phyloP scores from a whole-genome alignment of 2,113 vertebrate species.

The Ptychochromis oligacanthus region DNA sequence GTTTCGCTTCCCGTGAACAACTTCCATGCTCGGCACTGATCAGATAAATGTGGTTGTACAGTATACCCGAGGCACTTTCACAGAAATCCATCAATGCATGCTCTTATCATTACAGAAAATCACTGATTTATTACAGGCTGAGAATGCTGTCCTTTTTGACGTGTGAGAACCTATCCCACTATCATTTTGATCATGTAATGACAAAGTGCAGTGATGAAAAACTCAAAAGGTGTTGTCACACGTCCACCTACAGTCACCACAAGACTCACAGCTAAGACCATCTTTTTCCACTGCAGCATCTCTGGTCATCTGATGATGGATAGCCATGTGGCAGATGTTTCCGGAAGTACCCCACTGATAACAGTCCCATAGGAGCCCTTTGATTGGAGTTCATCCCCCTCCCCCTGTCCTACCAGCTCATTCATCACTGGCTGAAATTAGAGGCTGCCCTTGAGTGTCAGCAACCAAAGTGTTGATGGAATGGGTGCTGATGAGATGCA shows the following conservation, averaged over 20 bases:
- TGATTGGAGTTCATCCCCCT: constrained; percentile 52
- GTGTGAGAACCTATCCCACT: not conserved
- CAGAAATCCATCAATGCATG: constrained; percentile 38
- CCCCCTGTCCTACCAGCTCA: constrained; percentile 30
- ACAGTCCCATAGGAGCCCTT: constrained; percentile 37
- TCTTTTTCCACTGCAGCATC: constrained; percentile 17
- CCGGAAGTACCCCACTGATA: constrained; percentile 71
- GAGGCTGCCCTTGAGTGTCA: constrained; percentile 58
- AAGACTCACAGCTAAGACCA: constrained; percentile 4
- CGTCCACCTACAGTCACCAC: constrained; percentile 19
- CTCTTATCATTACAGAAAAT: constrained; percentile 36
- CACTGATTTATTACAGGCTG: constrained; percentile 47
- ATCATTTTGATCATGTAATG: constrained; percentile 55
- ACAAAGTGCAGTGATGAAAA: constrained; percentile 51
- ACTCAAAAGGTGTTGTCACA: constrained; percentile 18
- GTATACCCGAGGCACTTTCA: constrained; percentile 8
- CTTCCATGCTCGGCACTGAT: not conserved
- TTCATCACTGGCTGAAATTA: constrained; percentile 59
- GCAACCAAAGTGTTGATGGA: constrained; percentile 54
- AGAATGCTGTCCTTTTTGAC: constrained; percentile 39
- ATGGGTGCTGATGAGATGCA: constrained; percentile 56
- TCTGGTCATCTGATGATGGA: constrained; percentile 58
- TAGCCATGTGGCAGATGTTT: constrained; percentile 68
- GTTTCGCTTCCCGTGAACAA: not conserved
- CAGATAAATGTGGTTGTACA: constrained; percentile 42